Base-by-base conservation (phyloP, 2,113 vertebrate genomes). In the Chroicocephalus ridibundus region DNA sequence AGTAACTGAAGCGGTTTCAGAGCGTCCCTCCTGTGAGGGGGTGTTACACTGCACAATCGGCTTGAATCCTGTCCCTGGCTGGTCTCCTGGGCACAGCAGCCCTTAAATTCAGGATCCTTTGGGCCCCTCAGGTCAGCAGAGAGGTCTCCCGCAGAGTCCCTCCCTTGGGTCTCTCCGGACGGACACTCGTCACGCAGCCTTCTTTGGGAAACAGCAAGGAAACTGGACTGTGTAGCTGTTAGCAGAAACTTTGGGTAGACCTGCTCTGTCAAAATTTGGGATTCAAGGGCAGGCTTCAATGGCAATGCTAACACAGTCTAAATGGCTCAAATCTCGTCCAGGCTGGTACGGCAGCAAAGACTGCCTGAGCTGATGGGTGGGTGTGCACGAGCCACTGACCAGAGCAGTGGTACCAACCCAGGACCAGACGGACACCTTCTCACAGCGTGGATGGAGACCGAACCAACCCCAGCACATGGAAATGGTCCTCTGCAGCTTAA, bases 161-260 rank as follows among this genome's bases (percentile, higher is more conserved):
- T 46, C 26, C 42, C 47, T 71, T 0, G 0, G 18, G 5, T n/a
- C 11, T 65, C 6, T 8, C 3, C 44, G 58, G 36, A 81, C 42
- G 20, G 69, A 31, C 31, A 24, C n/a, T 57, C 17, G n/a, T 26
- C 20, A 54, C 31, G 19, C 55, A 82, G 61, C 31, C 10, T 11
- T 44, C 52, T 31, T 52, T 58, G 31, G 34, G 70, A 70, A 79
- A 64, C 11, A 38, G 25, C 32, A 46, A 22, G 68, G 38, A 65
- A 68, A 34, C 36, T 79, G 74, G 68, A 9, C 42, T 66, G 4
- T 17, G 3, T 8, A 75, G 36, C 38, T 82, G 8, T 54, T 29
- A 16, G 46, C 57, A 85, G 70, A 82, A 78, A 55, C 60, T 13
- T 15, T 51, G 75, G 3, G 15, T 46, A 64, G 32, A 70, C 42